Evolutionary conservation across 2,113 vertebrate genomes (phyloP).

Genomic region (Dromaius novaehollandiae): DNA sequence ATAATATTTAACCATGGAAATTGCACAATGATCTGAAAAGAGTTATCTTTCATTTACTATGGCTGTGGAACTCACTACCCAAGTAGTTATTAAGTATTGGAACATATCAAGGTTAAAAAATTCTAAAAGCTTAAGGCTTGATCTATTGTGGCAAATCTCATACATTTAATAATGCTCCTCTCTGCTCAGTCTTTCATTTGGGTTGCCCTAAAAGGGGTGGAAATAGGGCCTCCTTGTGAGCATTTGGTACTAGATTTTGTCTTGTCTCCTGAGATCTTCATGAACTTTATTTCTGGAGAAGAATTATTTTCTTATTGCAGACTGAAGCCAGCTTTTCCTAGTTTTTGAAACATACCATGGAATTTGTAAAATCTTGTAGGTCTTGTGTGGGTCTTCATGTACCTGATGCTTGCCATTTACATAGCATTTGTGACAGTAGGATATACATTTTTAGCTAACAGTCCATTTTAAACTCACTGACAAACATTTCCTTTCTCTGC

Average conservation of each 20-base stretch:
- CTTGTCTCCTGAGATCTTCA: neutral
- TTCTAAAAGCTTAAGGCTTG: neutral
- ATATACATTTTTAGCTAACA: neutral
- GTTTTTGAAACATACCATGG: neutral
- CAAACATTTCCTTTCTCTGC: conserved; percentile 37
- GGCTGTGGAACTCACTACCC: neutral
- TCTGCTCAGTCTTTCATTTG: neutral
- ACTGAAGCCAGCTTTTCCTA: neutral
- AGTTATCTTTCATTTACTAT: neutral
- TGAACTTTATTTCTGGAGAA: neutral
- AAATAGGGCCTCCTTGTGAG: neutral
- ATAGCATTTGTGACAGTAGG: neutral
- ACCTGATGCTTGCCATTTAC: neutral
- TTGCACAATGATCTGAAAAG: neutral
- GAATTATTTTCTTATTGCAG: neutral
- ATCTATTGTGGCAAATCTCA: neutral
- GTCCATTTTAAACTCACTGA: conserved; percentile 32
- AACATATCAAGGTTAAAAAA: neutral
- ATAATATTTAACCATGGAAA: neutral
- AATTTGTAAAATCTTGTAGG: neutral
- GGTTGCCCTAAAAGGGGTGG: neutral
- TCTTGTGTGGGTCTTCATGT: neutral
- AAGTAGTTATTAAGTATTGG: neutral
- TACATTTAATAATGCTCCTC: accelerated
- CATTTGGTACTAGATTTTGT: neutral